A percentile compares a stretch with the other conserved stretches of the same genome.
These are phyloP conservation scores for Ganaspis sp. DNA, from an alignment of 1,140 invertebrate genomes.

Conservation along the genomic window DNA sequence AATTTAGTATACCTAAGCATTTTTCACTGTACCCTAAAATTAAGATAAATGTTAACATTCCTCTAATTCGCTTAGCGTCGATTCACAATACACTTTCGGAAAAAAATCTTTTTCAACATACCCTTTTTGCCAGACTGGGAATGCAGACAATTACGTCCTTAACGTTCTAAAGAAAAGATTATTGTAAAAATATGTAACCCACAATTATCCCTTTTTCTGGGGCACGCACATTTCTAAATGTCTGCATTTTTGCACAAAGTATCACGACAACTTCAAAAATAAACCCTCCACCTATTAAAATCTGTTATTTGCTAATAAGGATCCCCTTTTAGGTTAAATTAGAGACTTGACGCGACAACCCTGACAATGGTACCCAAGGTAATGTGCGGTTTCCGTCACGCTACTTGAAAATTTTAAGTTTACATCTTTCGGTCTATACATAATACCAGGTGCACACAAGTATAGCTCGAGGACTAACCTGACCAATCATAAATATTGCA, in stretches of 20 bases:
- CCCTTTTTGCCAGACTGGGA: background rate
- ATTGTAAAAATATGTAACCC: background rate
- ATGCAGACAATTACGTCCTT: background rate
- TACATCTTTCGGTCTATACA: background rate
- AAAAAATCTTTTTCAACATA: background rate
- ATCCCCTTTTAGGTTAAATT: background rate
- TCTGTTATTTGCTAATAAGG: constrained; percentile 21
- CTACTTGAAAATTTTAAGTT: background rate
- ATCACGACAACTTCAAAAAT: background rate
- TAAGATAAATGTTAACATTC: no score
- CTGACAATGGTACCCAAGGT: background rate
- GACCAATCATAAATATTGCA: constrained; percentile 53
- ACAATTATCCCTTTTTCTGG: constrained; percentile 13
- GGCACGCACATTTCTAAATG: background rate
- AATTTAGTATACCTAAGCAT: no score
- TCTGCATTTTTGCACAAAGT: constrained; percentile 9
- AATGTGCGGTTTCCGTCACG: constrained; percentile 18
- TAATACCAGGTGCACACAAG: constrained; percentile 27
- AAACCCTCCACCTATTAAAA: background rate
- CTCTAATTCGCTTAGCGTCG: no score
- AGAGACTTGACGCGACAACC: background rate
- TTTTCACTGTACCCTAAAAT: no score
- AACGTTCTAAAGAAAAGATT: background rate
- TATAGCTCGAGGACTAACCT: constrained; percentile 36
- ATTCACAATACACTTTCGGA: background rate